These are phyloP conservation scores for Brachionus asplanchnoidis DNA, from an alignment of 1,140 invertebrate species.

Conservation along the genomic window DNA sequence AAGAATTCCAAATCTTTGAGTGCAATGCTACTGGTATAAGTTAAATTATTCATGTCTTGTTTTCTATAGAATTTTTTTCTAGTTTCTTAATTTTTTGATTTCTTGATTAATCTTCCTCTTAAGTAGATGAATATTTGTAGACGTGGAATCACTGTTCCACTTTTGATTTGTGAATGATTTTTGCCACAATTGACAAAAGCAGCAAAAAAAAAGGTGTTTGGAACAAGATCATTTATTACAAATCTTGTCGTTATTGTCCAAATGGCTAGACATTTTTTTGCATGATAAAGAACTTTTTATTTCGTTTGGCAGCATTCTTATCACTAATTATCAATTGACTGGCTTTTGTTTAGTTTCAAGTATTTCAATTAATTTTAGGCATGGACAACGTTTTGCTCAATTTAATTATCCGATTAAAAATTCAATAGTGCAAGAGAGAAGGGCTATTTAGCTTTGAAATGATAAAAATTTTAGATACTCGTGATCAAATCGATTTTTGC, in stretches of 20 bases:
- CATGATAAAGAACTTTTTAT: background rate
- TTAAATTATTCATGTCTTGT: too few species aligned
- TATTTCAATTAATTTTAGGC: background rate
- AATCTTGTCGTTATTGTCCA: background rate
- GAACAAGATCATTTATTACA: background rate
- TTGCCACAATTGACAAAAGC: too few species aligned
- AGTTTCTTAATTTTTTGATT: too few species aligned
- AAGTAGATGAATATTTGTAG: too few species aligned
- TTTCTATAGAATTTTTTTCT: too few species aligned
- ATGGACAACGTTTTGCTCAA: background rate
- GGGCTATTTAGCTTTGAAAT: background rate
- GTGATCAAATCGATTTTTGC: background rate
- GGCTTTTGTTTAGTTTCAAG: background rate
- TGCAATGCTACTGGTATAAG: too few species aligned
- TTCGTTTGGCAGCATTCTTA: background rate
- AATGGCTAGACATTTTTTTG: background rate
- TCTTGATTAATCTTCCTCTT: too few species aligned
- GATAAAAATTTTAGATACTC: background rate
- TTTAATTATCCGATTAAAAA: slow-evolving; percentile 6
- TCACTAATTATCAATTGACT: background rate
- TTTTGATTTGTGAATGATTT: too few species aligned
- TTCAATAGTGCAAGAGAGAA: background rate
- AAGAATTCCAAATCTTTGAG: too few species aligned
- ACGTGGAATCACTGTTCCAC: too few species aligned
- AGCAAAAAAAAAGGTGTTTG: too few species aligned